phyloP scores from a whole-genome alignment of 2,113 vertebrate genomes.

The Xiphophorus maculatus region DNA sequence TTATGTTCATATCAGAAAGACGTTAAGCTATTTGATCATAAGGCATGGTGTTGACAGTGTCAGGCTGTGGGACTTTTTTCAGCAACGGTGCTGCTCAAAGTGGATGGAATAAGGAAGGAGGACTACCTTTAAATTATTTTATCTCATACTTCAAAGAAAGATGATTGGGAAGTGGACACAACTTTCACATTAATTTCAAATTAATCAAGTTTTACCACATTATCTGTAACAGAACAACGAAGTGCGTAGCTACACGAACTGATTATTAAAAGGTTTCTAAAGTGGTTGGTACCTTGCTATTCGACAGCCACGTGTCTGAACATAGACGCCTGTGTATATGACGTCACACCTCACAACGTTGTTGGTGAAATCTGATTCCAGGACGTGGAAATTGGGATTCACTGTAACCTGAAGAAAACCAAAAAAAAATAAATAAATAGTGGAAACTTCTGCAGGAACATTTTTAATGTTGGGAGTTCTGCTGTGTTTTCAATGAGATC shows the following conservation, averaged over 20 bases:
- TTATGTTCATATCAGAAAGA: no score
- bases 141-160: not conserved
- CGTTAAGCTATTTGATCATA: not conserved
- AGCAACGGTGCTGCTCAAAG: no score
- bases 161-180: not conserved
- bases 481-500: not conserved
- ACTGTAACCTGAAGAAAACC: slow-evolving; percentile 78
- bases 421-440: not conserved
- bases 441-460: not conserved
- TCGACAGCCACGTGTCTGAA: slow-evolving; percentile 82
- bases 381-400: slow-evolving; percentile 82
- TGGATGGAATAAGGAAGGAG: not conserved
- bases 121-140: not conserved
- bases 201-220: not conserved
- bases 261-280: not conserved
- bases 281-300: slow-evolving; percentile 73
- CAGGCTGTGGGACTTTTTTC: not conserved
- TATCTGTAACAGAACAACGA: not conserved
- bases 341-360: slow-evolving; percentile 84
- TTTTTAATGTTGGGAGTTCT: not conserved
- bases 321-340: slow-evolving; percentile 82
- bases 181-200: no score
- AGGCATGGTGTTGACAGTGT: not conserved
- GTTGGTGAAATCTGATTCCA: slow-evolving; percentile 84
- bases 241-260: not conserved